These are phyloP conservation scores for Cataglyphis rosenhaueri DNA, from an alignment of 2,888 invertebrate genomes.

Conservation along the genomic window DNA sequence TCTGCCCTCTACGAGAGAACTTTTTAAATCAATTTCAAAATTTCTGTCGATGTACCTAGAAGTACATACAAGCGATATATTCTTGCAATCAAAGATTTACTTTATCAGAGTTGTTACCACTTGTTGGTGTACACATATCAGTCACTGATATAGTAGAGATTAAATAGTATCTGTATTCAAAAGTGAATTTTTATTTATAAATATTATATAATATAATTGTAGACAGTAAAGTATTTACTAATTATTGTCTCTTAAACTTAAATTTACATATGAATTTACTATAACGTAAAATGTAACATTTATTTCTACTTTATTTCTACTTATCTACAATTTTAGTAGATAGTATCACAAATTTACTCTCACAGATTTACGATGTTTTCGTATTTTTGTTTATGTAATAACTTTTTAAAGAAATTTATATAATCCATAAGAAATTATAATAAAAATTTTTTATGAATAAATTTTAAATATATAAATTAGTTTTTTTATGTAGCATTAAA, in stretches of 20 bases:
- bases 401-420: background rate
- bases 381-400: background rate
- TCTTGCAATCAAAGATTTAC: background rate
- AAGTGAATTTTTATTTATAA: background rate
- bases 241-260: background rate
- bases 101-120: background rate
- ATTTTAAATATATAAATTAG: background rate
- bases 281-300: background rate
- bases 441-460: constrained; percentile 3
- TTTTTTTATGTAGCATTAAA: background rate
- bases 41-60: background rate
- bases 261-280: background rate
- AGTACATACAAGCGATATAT: background rate
- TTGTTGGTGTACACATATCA: constrained; percentile 16
- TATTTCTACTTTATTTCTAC: background rate
- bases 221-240: background rate
- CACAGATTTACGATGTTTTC: background rate
- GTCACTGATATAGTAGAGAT: constrained; percentile 2
- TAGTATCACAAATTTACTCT: background rate
- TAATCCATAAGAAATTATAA: background rate
- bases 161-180: constrained; percentile 6
- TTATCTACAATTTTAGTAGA: background rate
- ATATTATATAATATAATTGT: background rate
- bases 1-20: constrained; percentile 32
- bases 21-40: background rate